A percentile compares a stretch with the other conserved stretches of the same genome.
Evolutionary conservation across 2,888 invertebrate genomes (phyloP).

Genomic region (Anarsia innoxiella): DNA sequence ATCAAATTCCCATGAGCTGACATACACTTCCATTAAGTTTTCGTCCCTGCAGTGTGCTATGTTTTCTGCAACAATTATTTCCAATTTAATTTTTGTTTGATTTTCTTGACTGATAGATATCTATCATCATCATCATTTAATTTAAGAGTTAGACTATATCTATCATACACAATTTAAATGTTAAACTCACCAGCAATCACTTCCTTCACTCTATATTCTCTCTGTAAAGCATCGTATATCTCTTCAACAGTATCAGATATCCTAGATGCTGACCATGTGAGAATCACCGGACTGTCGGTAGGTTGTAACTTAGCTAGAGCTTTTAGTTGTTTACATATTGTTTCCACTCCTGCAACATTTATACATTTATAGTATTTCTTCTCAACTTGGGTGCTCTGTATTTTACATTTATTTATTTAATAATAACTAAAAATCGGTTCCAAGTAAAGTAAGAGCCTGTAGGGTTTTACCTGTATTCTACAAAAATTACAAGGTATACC

Average conservation of each 20-base stretch:
- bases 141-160: no score
- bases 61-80: conserved; percentile 51
- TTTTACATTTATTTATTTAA: no score
- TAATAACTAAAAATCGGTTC: no score
- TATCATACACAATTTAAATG: no score
- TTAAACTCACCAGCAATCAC: conserved; percentile 53
- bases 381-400: no score
- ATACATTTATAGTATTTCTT: no score
- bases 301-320: conserved; percentile 45
- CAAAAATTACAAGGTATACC: no score
- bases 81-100: no score
- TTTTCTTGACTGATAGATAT: no score
- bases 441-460: no score
- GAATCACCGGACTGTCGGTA: conserved; percentile 41
- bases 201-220: conserved; percentile 47
- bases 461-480: no score
- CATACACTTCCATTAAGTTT: conserved; percentile 50
- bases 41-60: conserved; percentile 63
- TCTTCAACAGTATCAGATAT: conserved; percentile 39
- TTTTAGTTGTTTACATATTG: conserved; percentile 42
- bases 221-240: conserved; percentile 32
- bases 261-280: conserved; percentile 48
- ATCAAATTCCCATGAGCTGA: conserved; percentile 57
- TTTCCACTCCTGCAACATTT: conserved; percentile 42
- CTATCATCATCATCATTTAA: no score